Percentiles rank a stretch among this genome's conserved stretches.
These are phyloP conservation scores for Oxycera nigricornis DNA, from an alignment of 2,888 invertebrate species.

Conservation along the genomic window DNA sequence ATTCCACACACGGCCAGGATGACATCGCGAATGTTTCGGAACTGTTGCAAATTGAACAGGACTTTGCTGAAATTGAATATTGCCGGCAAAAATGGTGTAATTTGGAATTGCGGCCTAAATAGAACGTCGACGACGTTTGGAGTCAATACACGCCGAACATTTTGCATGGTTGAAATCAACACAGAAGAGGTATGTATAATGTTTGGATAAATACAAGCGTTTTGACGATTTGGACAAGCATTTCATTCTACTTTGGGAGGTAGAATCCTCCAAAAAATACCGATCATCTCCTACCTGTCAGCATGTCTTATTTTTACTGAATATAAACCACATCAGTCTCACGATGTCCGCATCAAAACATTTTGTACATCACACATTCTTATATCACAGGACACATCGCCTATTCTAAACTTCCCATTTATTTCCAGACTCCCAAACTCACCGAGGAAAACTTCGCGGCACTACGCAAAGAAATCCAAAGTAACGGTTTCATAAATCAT, in stretches of 20 bases:
- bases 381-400: neutral
- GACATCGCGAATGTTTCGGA: constrained; percentile 10
- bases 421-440: neutral
- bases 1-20: neutral
- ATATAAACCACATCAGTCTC: too few species aligned
- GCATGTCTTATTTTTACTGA: too few species aligned
- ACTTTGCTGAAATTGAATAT: neutral
- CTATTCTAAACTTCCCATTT: neutral
- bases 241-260: too few species aligned
- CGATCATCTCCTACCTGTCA: too few species aligned
- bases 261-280: too few species aligned
- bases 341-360: too few species aligned
- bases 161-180: neutral
- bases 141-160: neutral
- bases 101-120: neutral
- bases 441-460: constrained; percentile 15
- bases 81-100: neutral
- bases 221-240: too few species aligned
- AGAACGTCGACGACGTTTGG: neutral
- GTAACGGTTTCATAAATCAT: constrained; percentile 29
- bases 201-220: too few species aligned
- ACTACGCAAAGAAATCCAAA: constrained; percentile 21
- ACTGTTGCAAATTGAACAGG: neutral
- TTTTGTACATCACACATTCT: too few species aligned
- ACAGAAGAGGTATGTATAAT: neutral